Percentiles rank a stretch among this genome's conserved stretches.
Conservation (phyloP, 2,888 invertebrate species). For the Tineola bisselliella region DNA sequence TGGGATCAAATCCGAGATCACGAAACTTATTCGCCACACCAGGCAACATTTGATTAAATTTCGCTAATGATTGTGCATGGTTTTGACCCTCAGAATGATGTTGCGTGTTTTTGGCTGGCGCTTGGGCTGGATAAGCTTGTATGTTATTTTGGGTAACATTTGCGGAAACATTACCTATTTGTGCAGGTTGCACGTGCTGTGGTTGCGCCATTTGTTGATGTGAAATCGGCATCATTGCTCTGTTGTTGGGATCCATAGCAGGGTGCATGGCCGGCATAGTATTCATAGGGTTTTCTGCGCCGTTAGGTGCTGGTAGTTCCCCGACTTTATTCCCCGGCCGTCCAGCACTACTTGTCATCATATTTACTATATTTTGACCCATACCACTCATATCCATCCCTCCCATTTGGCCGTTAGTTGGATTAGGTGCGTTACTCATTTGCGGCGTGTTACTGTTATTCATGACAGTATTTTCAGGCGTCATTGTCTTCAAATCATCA, state of each 20-base stretch:
- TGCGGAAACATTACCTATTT: background rate
- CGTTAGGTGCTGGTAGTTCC: background rate
- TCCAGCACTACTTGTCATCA: conserved; percentile 29
- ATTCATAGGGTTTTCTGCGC: background rate
- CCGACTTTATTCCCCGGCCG: background rate
- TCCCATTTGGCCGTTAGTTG: background rate
- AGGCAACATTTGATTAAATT: conserved; percentile 56
- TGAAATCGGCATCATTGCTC: conserved; percentile 22
- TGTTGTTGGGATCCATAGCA: conserved; percentile 1
- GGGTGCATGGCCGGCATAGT: conserved; percentile 16
- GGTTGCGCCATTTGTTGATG: conserved; percentile 21
- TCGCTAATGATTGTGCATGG: conserved; percentile 18
- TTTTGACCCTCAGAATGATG: background rate
- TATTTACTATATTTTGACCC: conserved; percentile 44
- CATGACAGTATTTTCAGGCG: conserved; percentile 41
- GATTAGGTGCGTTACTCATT: background rate
- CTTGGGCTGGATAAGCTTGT: background rate
- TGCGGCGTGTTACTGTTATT: conserved; percentile 24
- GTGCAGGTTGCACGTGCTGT: conserved; percentile 13
- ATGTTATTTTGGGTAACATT: background rate
- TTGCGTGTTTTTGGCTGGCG: background rate
- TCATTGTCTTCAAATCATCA: conserved; percentile 43
- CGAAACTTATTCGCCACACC: conserved; percentile 35
- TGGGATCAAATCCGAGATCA: conserved; percentile 53
- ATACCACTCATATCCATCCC: conserved; percentile 23